Base-by-base conservation (phyloP, 2,888 invertebrate genomes). In the Anaspis maculata region DNA sequence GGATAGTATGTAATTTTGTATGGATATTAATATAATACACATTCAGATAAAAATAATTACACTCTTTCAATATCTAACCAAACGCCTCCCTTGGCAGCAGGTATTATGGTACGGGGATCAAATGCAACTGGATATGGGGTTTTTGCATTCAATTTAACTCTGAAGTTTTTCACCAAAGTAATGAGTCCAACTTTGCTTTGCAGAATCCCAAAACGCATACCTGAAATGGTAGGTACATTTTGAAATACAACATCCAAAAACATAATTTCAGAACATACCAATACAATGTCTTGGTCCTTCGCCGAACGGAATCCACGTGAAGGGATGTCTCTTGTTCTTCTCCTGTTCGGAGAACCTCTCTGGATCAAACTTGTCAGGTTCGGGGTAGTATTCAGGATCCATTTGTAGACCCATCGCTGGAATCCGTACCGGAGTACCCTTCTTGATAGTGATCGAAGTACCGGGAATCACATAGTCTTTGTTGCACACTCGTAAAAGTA, bases 201-300 rank as follows among this genome's bases (percentile, higher is more conserved):
- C 32, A 43, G 23, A 12, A 32, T 22, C 5, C 41, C 41, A 33
- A 43, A 41, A 7, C 41, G 26, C 7, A 25, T 15, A 13, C 31
- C 31, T 31, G 16, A 12, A 30, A 30, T 13, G 14, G 6, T 12
- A 5, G 4, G 4, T 37, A 32, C 10, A 29, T 10, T 3, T 11
- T 7, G 5, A 25, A 32, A 26, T 27, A 4, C 3, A 22, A 15
- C 19, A 15, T 26, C 26, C 23, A 10, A 25, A 21, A 10, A 14
- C 14, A 15, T 29, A 12, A 4, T 23, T 24, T 33, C 34, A 10
- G 29, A 6, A 27, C 27, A 27, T 48, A 61, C 59, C 60, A 24
- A 62, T 60, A 41, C 61, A 61, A 26, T 48, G 50, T 30, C 57
- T 49, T 2, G 61, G 59, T 9, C 60, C 61, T 32, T 57, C 56